Conservation (phyloP, 2,113 vertebrate genomes). For the Dromas ardeola region DNA sequence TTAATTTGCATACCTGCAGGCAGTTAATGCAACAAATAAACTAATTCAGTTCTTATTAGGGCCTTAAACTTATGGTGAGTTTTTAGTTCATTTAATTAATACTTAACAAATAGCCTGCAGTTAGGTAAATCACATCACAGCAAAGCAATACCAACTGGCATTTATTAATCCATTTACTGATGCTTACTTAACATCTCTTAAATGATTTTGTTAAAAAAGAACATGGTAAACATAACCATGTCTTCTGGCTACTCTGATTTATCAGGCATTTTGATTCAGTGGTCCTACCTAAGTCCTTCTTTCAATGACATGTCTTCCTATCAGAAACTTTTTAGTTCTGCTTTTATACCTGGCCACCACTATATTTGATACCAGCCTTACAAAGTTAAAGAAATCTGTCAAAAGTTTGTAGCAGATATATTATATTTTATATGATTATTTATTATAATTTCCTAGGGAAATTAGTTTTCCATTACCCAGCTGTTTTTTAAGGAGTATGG, state of each 20-base stretch:
- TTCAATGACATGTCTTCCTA: neutral
- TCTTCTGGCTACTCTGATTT: neutral
- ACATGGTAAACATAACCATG: neutral
- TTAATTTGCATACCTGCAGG: conserved; percentile 32
- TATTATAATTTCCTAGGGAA: neutral
- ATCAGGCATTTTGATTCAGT: neutral
- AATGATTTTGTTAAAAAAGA: neutral
- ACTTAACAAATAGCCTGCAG: conserved; percentile 16
- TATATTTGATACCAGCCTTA: neutral
- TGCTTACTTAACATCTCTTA: neutral
- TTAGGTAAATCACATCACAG: conserved; percentile 9
- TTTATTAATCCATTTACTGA: conserved; percentile 28
- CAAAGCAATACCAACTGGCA: neutral
- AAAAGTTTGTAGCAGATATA: neutral
- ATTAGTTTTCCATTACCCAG: neutral
- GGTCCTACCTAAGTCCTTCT: neutral
- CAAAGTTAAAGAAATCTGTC: neutral
- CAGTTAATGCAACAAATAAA: conserved; percentile 25
- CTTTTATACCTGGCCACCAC: neutral
- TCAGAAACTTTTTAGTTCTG: neutral
- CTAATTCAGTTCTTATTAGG: conserved; percentile 14
- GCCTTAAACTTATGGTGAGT: neutral
- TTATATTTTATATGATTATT: neutral
- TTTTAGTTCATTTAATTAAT: conserved; percentile 52
- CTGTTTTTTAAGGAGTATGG: neutral